Base-by-base conservation (phyloP, 2,797 vertebrate species). In the Molothrus aeneus region DNA sequence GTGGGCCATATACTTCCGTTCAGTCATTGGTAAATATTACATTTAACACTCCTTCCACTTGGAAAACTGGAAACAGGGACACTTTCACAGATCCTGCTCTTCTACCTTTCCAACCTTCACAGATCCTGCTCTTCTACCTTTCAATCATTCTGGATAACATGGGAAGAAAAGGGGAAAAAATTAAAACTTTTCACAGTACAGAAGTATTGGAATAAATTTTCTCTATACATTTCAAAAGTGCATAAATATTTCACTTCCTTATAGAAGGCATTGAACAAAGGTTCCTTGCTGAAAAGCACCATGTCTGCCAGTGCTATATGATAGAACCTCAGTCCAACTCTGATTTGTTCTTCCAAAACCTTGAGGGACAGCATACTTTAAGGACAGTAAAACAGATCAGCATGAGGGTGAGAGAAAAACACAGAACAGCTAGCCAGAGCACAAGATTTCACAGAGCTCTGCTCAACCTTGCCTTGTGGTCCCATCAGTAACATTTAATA, bases 1-100 rank as follows among this genome's bases (percentile, higher is more conserved):
- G 34, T 21, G 29, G 54, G 73, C 54, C 36, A 63, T 54, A 56
- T 21, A 54, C 13, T 96, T 89, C 61, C 43, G 1, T 69, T 86
- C 34, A 74, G 54, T 40, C 43, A 88, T 21, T 45, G 31, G 45
- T 64, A 86, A 69, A 70, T 85, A 68, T 40, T 64, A 78, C 53
- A 92, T 91, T 83, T 91, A 89, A 87, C 34, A 85, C 17, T 91
- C 43, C 25, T 86, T 93, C 64, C 79, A 90, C 82, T 81, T 66
- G 59, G 34, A 83, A 95, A 92, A 87, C 72, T 89, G 89, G 72
- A 69, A 89, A 80, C 43, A 65, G 65, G 68, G 53, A 72, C 54
- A 91, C 6, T 51, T 78, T 93, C 61, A 80, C 40, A 90, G 57
- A 79, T 83, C 54, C 88, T 83, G 75, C 60, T 91, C 74, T 91